Evolutionary conservation across 2,797 vertebrate species (phyloP), one percentile per base, ranked within the genome.

Genomic region (Chloroceryle amazona): DNA sequence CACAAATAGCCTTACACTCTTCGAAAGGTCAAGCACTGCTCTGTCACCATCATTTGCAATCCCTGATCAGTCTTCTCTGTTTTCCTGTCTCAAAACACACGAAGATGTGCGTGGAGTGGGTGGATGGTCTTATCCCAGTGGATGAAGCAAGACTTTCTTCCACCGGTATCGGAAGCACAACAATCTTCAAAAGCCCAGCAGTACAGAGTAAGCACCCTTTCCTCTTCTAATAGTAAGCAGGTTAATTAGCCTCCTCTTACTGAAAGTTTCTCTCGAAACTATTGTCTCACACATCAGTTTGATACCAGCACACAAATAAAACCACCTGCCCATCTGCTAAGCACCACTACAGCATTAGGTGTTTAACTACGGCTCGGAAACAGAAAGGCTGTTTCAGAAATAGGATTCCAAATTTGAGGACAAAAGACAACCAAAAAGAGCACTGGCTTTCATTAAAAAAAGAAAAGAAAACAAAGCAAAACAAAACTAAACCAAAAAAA

Each of bases 151-250:
- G 20, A 11, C 22, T 42, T 90, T 72, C 54, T 81, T 58, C 49
- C 42, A 66, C 9, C 1, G 1, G 6, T 47, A 62, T 3, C 1
- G 0, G 35, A 81, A 93, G 63, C 16, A 57, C 11, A 44, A 10
- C 14, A 25, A 28, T 39, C 65, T 71, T 49, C 54, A 22, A 55
- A 65, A 75, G 47, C 6, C 25, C 3, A 35, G 6, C 6, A 6
- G 33, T 6, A 73, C 19, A 31, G 71, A 52, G 20, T 37, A 54
- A 86, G 26, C 20, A 20, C 12, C 5, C 7, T 75, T 67, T 49
- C 57, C 44, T 81, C 44, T 66, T 79, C 49, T 54, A 78, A 7
- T 1, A 84, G 6, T 23, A 89, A 72, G 37, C 29, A 19, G 3
- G 52, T 85, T 74, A 74, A 85, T 51, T 39, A 58, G 25, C 7